These are phyloP conservation scores for Drosophila grimshawi DNA, from an alignment of 1,140 invertebrate species.

Conservation along the genomic window DNA sequence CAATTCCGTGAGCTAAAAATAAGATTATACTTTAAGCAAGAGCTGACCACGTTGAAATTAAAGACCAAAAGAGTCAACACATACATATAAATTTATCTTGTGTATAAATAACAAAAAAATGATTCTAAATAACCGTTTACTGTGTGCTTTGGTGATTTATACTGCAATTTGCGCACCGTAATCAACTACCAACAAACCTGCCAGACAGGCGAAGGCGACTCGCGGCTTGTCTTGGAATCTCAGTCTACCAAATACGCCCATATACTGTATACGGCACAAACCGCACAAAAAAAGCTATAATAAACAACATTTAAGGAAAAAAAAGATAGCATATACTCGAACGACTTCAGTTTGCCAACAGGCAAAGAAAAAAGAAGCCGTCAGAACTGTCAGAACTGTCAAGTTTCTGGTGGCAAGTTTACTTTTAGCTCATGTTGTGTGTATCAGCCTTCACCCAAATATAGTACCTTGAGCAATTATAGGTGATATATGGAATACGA, in stretches of 20 bases:
- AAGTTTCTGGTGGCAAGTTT: conserved; percentile 55
- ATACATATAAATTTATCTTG: not conserved
- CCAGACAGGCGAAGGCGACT: conserved; percentile 1
- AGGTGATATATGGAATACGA: not conserved
- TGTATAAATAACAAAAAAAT: conserved; percentile 31
- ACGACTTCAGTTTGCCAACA: conserved; percentile 47
- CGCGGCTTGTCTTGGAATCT: too few relatives aligned
- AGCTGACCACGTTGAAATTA: conserved; percentile 48
- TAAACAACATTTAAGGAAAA: conserved; percentile 26
- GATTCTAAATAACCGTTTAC: conserved; percentile 54
- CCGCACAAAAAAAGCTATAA: conserved; percentile 7
- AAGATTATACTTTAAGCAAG: conserved; percentile 29
- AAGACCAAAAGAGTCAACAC: conserved; percentile 46
- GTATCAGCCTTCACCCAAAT: conserved; percentile 49
- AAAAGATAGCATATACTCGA: conserved; percentile 60
- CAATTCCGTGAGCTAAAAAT: conserved; percentile 14
- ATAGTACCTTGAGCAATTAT: conserved; percentile 32
- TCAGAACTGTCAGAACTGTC: conserved; percentile 48
- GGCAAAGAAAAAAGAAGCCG: conserved; percentile 14
- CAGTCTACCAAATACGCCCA: conserved; percentile 15
- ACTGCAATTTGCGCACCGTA: conserved; percentile 71
- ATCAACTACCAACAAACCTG: conserved; percentile 43
- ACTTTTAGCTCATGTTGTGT: conserved; percentile 38
- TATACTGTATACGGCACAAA: conserved; percentile 4
- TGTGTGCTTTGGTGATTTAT: conserved; percentile 67